Evolutionary conservation across 2,888 invertebrate genomes (phyloP), one percentile per base, ranked within the genome.

Genomic region (Monopis laevigella): DNA sequence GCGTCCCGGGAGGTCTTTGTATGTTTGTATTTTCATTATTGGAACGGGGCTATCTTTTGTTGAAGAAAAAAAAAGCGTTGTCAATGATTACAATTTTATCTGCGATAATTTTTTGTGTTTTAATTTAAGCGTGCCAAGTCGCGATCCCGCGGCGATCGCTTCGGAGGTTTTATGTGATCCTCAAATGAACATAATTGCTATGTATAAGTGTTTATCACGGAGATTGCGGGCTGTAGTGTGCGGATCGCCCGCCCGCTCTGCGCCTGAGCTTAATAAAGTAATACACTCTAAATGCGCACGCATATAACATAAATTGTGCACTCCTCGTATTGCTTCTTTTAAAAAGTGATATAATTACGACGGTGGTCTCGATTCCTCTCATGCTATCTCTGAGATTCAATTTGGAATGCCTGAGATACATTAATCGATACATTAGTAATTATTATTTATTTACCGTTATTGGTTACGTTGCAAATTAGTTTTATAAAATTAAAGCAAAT

Each of bases 211-310:
- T 70, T 69, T 66, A 72, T 69, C 65, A 61, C 56, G 58, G 54
- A 60, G 60, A 63, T 67, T 54, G 61, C 61, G 49, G 56, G 57
- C n/a, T 24, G 16, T 48, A 50, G 46, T n/a, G n/a, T n/a, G n/a
- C 55, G 62, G 61, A 65, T 59, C 53, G 50, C 35, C 17, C 36
- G 66, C 63, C 70, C 70, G 66, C 67, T 66, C 62, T 56, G 68
- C 60, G 68, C 60, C 58, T 63, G 72, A 64, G 67, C 69, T 74
- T 77, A 72, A 77, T 77, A 75, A 77, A 77, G 77, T 72, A 72
- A 77, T 80, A 74, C 70, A 63, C 69, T 75, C 77, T 70, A 73
- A 77, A 80, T 72, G 73, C 64, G 65, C 73, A 69, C 72, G 73
- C 73, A 69, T 72, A 71, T 69, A 72, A 69, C 74, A 77, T 77